Percentiles rank a stretch among this genome's conserved stretches.
Evolutionary conservation across 2,888 invertebrate genomes (phyloP).

Genomic region (Microctonus aethiopoides): DNA sequence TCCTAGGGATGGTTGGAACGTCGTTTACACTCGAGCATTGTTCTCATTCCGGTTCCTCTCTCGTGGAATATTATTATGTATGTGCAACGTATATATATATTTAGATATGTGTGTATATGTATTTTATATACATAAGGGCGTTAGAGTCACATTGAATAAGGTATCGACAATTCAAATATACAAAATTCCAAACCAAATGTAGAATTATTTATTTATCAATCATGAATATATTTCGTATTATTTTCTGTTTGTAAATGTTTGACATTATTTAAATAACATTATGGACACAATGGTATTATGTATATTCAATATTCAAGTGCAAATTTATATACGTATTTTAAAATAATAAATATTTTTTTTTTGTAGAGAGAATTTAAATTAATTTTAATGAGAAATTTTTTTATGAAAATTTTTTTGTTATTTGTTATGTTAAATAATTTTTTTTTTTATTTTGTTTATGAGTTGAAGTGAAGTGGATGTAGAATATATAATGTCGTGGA

Average conservation of each 20-base stretch:
- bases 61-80: not conserved
- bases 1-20: constrained; percentile 20
- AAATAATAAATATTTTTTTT: too few relatives aligned
- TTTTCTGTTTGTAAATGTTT: not conserved
- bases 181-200: constrained; percentile 11
- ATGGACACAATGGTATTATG: too few relatives aligned
- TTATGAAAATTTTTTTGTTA: too few relatives aligned
- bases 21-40: constrained; percentile 23
- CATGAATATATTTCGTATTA: not conserved
- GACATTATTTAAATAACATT: not conserved
- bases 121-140: too few relatives aligned
- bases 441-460: too few relatives aligned
- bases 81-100: not conserved
- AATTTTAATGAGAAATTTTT: too few relatives aligned
- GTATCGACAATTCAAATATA: constrained; percentile 3
- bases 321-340: too few relatives aligned
- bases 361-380: too few relatives aligned
- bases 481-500: too few relatives aligned
- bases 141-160: constrained; percentile 7
- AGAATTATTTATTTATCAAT: not conserved
- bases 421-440: too few relatives aligned
- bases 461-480: too few relatives aligned
- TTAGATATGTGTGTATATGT: not conserved
- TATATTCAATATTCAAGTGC: too few relatives aligned
- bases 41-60: constrained; percentile 20